Conservation (phyloP, 1,140 invertebrate species). For the Sarcophaga peregrina region DNA sequence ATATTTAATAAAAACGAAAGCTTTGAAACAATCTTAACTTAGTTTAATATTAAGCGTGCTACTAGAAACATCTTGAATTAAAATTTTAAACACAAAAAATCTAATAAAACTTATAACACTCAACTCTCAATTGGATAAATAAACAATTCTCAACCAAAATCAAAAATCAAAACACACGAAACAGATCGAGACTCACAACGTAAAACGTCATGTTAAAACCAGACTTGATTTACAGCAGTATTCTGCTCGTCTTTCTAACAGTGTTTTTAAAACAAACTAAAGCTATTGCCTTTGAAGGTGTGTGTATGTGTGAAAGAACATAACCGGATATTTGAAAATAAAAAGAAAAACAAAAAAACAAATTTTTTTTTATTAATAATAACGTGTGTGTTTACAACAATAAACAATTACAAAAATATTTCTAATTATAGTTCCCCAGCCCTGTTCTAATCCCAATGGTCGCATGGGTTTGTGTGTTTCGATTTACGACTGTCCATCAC, state of each 20-base stretch:
- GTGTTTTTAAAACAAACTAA: neutral
- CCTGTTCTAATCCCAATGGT: slow-evolving; percentile 43
- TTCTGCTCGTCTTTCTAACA: neutral
- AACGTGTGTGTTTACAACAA: neutral
- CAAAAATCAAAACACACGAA: too few relatives aligned
- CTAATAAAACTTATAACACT: neutral
- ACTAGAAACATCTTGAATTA: neutral
- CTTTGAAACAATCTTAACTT: neutral
- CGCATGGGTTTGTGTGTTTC: slow-evolving; percentile 42
- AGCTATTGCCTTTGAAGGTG: neutral
- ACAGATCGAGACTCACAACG: too few relatives aligned
- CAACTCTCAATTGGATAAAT: neutral
- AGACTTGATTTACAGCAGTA: neutral
- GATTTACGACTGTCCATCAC: slow-evolving; percentile 43
- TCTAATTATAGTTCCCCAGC: slow-evolving; percentile 14
- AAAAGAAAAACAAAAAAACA: neutral
- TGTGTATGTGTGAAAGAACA: neutral
- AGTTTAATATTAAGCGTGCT: neutral
- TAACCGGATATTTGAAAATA: neutral
- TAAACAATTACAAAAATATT: neutral
- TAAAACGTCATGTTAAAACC: neutral
- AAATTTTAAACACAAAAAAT: neutral
- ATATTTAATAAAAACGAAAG: neutral
- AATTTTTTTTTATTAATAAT: neutral
- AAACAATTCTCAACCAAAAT: neutral